Evolutionary conservation across 2,888 invertebrate species (phyloP), one percentile per base, ranked within the genome.

Genomic region (Synanthedon vespiformis): DNA sequence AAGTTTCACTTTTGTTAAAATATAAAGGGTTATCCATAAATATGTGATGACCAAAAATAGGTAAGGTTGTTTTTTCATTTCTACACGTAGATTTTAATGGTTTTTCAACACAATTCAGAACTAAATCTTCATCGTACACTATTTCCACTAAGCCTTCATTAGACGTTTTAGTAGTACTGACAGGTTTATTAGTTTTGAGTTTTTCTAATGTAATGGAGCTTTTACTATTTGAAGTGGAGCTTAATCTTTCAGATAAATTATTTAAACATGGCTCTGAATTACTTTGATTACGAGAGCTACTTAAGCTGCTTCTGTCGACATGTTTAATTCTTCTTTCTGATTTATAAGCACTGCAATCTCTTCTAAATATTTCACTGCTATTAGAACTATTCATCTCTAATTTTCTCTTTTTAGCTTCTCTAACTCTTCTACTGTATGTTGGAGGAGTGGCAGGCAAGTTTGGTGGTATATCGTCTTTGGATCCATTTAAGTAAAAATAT

Each of bases 61-160:
- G 88, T 52, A 89, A 63, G 10, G 88, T 88, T 16, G 81, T 81
- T 59, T 83, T 84, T 57, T 81, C 83, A 49, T 58, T 58, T 54
- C 73, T 73, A 40, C 68, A 66, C 11, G 70, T 60, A 52, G 63
- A 40, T 34, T 34, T 34, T 48, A 77, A 51, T 54, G 81, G 81
- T 64, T 80, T 80, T 72, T 87, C 83, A 67, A 74, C 59, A 64
- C 80, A 84, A 61, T 77, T 87, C 48, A 80, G 77, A 34, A 80
- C 78, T 77, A 73, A 74, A 73, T 74, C 82, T 64, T 72, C 62
- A 50, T 85, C 88, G 71, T 90, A 90, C 70, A 90, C 90, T 57
- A 90, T 89, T 71, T 89, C 88, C 49, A 89, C 89, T 55, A 89
- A 72, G 11, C 88, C 89, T 64, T 89, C 78, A 51, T 80, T 88